These are phyloP conservation scores for Myopa testacea DNA, from an alignment of 2,888 invertebrate genomes.

Conservation along the genomic window DNA sequence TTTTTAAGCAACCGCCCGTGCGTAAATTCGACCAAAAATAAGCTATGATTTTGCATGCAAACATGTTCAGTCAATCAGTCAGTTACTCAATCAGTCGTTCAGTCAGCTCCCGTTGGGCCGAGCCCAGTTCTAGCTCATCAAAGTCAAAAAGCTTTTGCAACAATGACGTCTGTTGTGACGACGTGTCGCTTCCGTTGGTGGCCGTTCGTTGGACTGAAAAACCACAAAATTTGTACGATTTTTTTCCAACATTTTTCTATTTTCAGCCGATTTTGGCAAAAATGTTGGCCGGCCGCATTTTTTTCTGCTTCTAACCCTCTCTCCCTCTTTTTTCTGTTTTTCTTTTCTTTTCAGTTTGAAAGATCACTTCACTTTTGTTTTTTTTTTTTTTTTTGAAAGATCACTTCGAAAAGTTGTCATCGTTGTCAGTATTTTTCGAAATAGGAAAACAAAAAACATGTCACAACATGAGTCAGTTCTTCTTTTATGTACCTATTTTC, in stretches of 20 bases:
- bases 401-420: not conserved
- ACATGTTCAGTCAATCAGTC: not conserved
- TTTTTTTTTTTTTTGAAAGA: no score
- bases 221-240: not conserved
- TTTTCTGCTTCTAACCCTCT: no score
- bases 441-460: no score
- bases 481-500: not conserved
- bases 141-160: slow-evolving; percentile 6
- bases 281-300: not conserved
- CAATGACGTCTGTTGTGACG: slow-evolving; percentile 9
- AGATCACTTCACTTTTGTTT: not conserved
- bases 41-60: not conserved
- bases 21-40: slow-evolving; percentile 9
- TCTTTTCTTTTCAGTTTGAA: not conserved
- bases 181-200: not conserved
- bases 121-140: slow-evolving; percentile 2
- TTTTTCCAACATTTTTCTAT: not conserved
- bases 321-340: not conserved
- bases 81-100: not conserved
- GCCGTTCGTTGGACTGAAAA: not conserved
- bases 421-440: not conserved
- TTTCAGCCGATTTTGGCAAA: slow-evolving; percentile 20
- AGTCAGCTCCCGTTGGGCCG: not conserved
- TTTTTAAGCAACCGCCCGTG: not conserved
- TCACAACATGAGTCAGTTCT: no score